Percentiles rank a stretch among this genome's conserved stretches.
These are phyloP conservation scores for Melinopterus prodromus DNA, from an alignment of 2,888 invertebrate species.

Conservation along the genomic window DNA sequence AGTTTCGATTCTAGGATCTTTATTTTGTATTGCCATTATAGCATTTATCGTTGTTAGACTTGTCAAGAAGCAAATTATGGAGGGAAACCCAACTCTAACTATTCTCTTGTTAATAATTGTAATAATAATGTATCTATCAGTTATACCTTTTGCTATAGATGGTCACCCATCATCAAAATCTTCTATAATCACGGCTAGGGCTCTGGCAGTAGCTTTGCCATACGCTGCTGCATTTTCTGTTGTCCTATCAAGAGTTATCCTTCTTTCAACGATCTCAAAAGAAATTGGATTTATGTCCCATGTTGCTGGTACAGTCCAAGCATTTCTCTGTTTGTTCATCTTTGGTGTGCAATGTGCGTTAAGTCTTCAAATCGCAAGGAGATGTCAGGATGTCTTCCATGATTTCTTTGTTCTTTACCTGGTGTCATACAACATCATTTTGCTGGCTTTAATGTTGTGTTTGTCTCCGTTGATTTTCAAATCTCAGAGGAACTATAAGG, in stretches of 20 bases:
- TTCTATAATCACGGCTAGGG: constrained; percentile 65
- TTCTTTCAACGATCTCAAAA: constrained; percentile 71
- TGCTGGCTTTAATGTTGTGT: constrained; percentile 66
- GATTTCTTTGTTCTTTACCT: constrained; percentile 61
- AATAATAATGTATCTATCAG: constrained; percentile 62
- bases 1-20: constrained; percentile 70
- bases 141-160: constrained; percentile 64
- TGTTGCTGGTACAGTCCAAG: constrained; percentile 74
- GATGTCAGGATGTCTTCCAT: constrained; percentile 62
- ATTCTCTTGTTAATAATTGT: constrained; percentile 62
- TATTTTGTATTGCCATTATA: constrained; percentile 71
- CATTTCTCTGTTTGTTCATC: constrained; percentile 70
- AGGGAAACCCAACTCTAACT: constrained; percentile 71
- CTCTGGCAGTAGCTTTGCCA: constrained; percentile 67
- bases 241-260: constrained; percentile 69
- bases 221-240: constrained; percentile 72
- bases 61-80: constrained; percentile 70
- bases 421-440: constrained; percentile 69
- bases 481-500: constrained; percentile 73
- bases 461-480: constrained; percentile 69
- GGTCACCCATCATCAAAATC: constrained; percentile 45
- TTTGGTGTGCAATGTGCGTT: constrained; percentile 68
- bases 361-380: constrained; percentile 61
- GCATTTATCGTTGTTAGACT: constrained; percentile 72
- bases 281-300: constrained; percentile 75